Evolutionary conservation across 2,888 invertebrate species (phyloP).

Genomic region (Aphodius sticticus): DNA sequence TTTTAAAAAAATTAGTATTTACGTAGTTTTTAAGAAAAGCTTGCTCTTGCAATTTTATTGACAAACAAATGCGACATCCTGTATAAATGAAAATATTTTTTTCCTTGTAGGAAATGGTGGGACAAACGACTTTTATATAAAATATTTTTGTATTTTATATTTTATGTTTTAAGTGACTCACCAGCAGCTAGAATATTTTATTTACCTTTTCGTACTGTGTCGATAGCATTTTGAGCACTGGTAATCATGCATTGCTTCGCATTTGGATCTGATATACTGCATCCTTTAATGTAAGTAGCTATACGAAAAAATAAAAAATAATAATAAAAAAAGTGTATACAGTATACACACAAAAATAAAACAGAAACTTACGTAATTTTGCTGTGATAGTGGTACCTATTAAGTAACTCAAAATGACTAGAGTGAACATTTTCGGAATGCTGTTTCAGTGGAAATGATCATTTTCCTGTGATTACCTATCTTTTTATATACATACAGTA

Average conservation of each 20-base stretch:
- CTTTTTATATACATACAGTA: neutral
- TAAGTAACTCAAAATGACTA: neutral
- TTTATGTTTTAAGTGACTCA: no score
- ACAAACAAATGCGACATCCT: no score
- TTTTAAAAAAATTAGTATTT: no score
- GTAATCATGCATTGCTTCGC: slow-evolving; percentile 6
- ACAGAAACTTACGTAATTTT: neutral
- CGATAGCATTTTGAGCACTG: neutral
- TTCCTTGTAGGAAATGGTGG: no score
- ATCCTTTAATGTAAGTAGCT: slow-evolving; percentile 8
- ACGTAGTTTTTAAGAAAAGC: no score
- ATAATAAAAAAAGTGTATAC: neutral
- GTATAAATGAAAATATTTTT: no score
- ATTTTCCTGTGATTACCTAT: no score
- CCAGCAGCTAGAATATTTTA: no score
- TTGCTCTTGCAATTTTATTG: no score
- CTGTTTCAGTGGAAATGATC: neutral
- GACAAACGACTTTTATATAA: no score
- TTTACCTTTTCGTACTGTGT: slow-evolving; percentile 8
- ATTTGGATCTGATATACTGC: slow-evolving; percentile 18
- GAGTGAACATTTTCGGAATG: neutral
- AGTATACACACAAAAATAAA: neutral
- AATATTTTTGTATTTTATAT: no score
- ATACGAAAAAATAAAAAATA: neutral
- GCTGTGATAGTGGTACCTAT: neutral